These are phyloP conservation scores for Trichoplusia ni DNA, from an alignment of 1,140 invertebrate genomes.

Conservation along the genomic window DNA sequence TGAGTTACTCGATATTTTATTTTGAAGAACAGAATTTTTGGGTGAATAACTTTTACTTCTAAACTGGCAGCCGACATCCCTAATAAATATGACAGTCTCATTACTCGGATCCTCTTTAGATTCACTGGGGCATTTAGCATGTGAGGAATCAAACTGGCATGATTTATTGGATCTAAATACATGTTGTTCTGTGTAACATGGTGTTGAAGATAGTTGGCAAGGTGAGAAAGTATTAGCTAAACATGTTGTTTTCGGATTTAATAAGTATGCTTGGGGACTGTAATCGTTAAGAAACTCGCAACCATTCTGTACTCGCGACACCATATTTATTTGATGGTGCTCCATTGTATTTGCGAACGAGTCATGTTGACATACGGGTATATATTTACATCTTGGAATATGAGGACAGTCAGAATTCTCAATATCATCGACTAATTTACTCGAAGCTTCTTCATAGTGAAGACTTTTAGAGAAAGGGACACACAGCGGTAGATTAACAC, in stretches of 20 bases:
- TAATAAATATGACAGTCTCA: slow-evolving; percentile 63
- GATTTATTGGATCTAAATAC: slow-evolving; percentile 55
- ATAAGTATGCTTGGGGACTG: slow-evolving; percentile 40
- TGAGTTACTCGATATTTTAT: slow-evolving; percentile 48
- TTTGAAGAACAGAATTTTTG: slow-evolving; percentile 43
- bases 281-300: slow-evolving; percentile 53
- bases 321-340: slow-evolving; percentile 36
- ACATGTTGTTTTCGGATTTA: slow-evolving; percentile 42
- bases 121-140: slow-evolving; percentile 32
- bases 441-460: slow-evolving; percentile 50
- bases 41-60: slow-evolving; percentile 48
- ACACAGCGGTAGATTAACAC: slow-evolving; percentile 69
- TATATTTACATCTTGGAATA: slow-evolving; percentile 46
- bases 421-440: slow-evolving; percentile 42
- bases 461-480: slow-evolving; percentile 59
- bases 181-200: slow-evolving; percentile 13
- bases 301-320: slow-evolving; percentile 43
- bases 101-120: slow-evolving; percentile 35
- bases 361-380: slow-evolving; percentile 43
- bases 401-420: slow-evolving; percentile 43
- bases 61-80: slow-evolving; percentile 74
- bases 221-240: slow-evolving; percentile 47
- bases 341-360: slow-evolving; percentile 34
- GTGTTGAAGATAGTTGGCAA: slow-evolving; percentile 35
- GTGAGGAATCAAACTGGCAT: slow-evolving; percentile 57